Conservation (phyloP, 2,113 vertebrate species). For the Thymallus thymallus region DNA sequence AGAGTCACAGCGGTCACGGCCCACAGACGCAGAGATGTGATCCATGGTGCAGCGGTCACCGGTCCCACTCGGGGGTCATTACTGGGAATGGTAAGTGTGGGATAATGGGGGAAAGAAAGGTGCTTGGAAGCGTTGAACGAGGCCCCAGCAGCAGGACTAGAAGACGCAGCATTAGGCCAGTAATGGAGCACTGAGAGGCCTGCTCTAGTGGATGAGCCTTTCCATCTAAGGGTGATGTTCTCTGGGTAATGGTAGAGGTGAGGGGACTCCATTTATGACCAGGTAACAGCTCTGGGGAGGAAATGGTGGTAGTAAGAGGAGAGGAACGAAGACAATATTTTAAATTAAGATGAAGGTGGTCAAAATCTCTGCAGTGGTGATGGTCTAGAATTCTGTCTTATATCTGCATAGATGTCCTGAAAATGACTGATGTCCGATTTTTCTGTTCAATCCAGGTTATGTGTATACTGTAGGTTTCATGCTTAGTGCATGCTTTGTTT, state of each 20-base stretch:
- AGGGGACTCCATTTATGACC: slow-evolving; percentile 22
- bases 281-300: background rate
- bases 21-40: slow-evolving; percentile 38
- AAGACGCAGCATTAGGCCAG: slow-evolving; percentile 55
- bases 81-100: slow-evolving; percentile 33
- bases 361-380: too few relatives aligned
- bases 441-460: too few relatives aligned
- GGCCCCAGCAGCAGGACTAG: slow-evolving; percentile 49
- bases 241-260: too few relatives aligned
- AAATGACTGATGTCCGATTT: too few relatives aligned
- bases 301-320: too few relatives aligned
- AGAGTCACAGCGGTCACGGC: slow-evolving; percentile 36
- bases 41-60: slow-evolving; percentile 12
- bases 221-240: background rate
- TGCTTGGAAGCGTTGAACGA: slow-evolving; percentile 48
- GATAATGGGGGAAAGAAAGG: slow-evolving; percentile 50
- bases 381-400: background rate
- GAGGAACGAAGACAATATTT: too few relatives aligned
- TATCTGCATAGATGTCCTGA: background rate
- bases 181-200: slow-evolving; percentile 54
- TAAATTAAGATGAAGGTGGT: too few relatives aligned
- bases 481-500: too few relatives aligned
- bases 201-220: background rate
- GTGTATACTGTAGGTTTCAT: too few relatives aligned
- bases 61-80: slow-evolving; percentile 39